Evolutionary conservation across 2,888 invertebrate genomes (phyloP), one percentile per base, ranked within the genome.

Genomic region (Opisthograptis luteolata): DNA sequence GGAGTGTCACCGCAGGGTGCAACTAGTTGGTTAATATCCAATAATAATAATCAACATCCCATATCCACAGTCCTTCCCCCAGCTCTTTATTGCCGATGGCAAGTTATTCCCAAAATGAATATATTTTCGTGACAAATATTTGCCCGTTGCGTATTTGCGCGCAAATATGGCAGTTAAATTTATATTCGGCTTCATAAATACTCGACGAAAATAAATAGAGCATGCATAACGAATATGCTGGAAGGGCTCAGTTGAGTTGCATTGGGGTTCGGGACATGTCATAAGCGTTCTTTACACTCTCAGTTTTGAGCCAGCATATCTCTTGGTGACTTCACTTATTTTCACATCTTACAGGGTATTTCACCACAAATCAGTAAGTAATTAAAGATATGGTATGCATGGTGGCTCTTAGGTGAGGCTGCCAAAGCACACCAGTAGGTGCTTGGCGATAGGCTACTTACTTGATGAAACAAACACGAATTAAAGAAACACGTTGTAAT

Each of bases 201-300:
- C 64, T 60, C 50, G 54, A 50, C 56, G 62, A 10, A 45, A 60
- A 65, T 74, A 76, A 76, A 73, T 72, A 75, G 72, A 72, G 73
- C 77, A 62, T 64, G 66, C 64, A 66, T 71, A 74, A 73, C 69
- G 62, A 70, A 70, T 75, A 68, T 57, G 60, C 58, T 49, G 64
- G 59, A 61, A 67, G 62, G 62, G 65, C 59, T 60, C 52, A 36
- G 51, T 27, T 30, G 40, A 41, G 55, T 41, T 60, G 60, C 61
- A 55, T 12, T 19, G 35, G 43, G 10, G 10, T 5, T 2, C 31
- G 55, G 28, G 9, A 4, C 42, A 10, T 51, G 44, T 3, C 2
- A 45, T 4, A 25, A 35, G 46, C 7, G 19, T 10, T 12, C 3
- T 30, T 8, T 7, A 7, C 8, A 6, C 7, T n/a, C n/a, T n/a